Base-by-base conservation (phyloP, 1,140 invertebrate species). In the Tetramorium simillimum region DNA sequence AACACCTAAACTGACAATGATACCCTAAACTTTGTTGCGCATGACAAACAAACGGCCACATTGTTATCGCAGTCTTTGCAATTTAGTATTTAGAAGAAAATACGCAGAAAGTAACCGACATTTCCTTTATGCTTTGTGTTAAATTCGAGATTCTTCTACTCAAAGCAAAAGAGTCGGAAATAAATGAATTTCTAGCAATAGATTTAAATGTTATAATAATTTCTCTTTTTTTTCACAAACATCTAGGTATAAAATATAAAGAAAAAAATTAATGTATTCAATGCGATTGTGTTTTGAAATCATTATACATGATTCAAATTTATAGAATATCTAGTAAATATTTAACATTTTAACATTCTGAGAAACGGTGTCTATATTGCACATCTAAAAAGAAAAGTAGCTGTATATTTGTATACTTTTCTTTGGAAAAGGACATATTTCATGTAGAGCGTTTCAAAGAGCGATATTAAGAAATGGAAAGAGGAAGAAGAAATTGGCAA, bases 1-100 rank as follows among this genome's bases (percentile, higher is more conserved):
- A 85, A 73, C 43, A 72, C 51, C 73, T 67, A 49, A 51, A 69
- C n/a, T 40, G 86, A 81, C 63, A 85, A 89, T 63, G 73, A 81
- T 73, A 78, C 18, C 28, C 33, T 75, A 75, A 84, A 75, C 51
- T 75, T 46, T 21, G 40, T 49, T 72, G 14, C 2, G 9, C 24
- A 21, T 43, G 37, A 82, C 51, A 82, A 73, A 73, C 40, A 37
- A 40, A 18, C 53, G 40, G 37, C 24, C 69, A 18, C 40, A 75
- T 60, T 75, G 40, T 60, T 73, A 53, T 18, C 16, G 18, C 24
- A 60, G 14, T 37, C 18, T 73, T 49, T 53, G n/a, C 28, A 46
- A 75, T 49, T 58, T 60, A 62, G 46, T 12, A 40, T 46, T 75
- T 73, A 16, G 12, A 7, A 62, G 14, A 49, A 18, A 51, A 33